A percentile compares a stretch with the other conserved stretches of the same genome.
These are phyloP conservation scores for Lycodopsis pacificus DNA, from an alignment of 2,797 vertebrate genomes.

Conservation along the genomic window DNA sequence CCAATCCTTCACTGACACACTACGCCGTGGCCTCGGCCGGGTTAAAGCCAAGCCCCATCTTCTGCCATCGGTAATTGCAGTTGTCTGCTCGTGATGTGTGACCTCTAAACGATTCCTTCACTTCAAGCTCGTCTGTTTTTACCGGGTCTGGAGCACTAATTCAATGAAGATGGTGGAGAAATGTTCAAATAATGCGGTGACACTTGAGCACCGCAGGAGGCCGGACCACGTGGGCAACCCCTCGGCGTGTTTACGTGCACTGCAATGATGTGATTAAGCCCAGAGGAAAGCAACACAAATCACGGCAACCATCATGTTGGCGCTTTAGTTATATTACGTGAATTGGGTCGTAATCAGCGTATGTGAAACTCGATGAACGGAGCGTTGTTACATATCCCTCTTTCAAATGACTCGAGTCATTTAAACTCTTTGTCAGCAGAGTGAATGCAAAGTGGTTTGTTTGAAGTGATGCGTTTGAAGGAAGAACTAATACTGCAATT, in stretches of 20 bases:
- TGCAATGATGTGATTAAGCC: constrained; percentile 54
- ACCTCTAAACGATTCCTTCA: constrained; percentile 47
- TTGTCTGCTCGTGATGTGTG: constrained; percentile 52
- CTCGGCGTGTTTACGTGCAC: constrained; percentile 53
- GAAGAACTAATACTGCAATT: constrained; percentile 1
- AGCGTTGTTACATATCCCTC: constrained; percentile 15
- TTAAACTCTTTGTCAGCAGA: constrained; percentile 2
- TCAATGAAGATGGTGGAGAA: constrained; percentile 54
- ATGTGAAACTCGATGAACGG: constrained; percentile 23
- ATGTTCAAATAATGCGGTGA: constrained; percentile 61
- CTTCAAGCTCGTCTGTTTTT: constrained; percentile 49
- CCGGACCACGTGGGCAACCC: constrained; percentile 37
- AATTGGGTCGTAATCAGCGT: constrained; percentile 26
- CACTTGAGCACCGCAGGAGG: constrained; percentile 55
- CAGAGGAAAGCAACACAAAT: constrained; percentile 34
- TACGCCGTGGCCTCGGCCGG: constrained; percentile 39
- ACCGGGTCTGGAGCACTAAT: constrained; percentile 23
- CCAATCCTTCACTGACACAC: constrained; percentile 65
- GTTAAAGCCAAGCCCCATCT: constrained; percentile 52
- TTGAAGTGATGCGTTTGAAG: background rate
- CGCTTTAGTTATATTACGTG: constrained; percentile 24
- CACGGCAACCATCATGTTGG: constrained; percentile 32
- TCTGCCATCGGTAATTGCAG: constrained; percentile 57
- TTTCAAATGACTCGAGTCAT: constrained; percentile 18
- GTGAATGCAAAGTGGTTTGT: constrained; percentile 18